These are phyloP conservation scores for Steatornis caripensis DNA, from an alignment of 2,113 vertebrate species.

Conservation along the genomic window DNA sequence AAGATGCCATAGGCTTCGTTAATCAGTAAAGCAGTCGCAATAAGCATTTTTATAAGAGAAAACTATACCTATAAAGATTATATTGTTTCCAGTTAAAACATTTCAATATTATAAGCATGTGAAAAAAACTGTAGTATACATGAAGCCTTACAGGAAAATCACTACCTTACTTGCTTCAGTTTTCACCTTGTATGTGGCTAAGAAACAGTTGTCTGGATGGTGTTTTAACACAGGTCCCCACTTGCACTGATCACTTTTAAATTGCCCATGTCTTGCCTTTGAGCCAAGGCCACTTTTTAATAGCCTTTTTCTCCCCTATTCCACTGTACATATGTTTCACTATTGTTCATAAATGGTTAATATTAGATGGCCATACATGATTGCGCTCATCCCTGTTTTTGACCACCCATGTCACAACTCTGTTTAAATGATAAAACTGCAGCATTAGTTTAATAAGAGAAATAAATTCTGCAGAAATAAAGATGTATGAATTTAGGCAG, in stretches of 20 bases:
- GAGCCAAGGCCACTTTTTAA: background rate
- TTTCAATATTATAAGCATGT: background rate
- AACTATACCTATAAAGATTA: background rate
- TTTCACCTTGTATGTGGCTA: background rate
- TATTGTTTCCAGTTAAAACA: background rate
- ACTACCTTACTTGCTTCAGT: background rate
- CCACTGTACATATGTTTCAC: background rate
- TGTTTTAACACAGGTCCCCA: background rate
- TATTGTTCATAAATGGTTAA: background rate
- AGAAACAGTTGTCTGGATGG: background rate
- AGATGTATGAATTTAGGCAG: background rate
- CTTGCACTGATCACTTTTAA: background rate
- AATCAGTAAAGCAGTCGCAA: background rate
- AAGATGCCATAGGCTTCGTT: background rate
- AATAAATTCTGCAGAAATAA: background rate
- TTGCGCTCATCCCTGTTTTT: background rate
- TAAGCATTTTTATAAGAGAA: background rate
- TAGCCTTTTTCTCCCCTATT: background rate
- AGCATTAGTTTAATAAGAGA: background rate
- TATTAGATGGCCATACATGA: background rate
- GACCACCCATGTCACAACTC: background rate
- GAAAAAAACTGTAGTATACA: background rate
- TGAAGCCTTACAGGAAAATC: background rate
- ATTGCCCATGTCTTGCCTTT: background rate
- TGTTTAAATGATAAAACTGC: background rate